These are phyloP conservation scores for Calephelis virginiensis DNA, from an alignment of 1,140 invertebrate genomes.

Conservation along the genomic window DNA sequence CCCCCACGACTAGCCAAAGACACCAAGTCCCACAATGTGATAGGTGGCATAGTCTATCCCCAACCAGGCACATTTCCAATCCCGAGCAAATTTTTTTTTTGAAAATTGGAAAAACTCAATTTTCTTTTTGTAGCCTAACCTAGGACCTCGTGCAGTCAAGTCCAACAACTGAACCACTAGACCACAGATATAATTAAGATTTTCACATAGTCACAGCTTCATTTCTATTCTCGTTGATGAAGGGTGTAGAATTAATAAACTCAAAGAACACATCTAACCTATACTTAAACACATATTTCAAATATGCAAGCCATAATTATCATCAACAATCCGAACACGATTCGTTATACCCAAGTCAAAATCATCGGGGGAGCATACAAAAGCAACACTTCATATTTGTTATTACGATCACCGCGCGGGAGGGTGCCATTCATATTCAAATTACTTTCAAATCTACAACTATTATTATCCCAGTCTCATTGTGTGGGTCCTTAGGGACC, in stretches of 20 bases:
- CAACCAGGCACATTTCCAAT: no score
- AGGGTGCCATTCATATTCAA: conserved; percentile 76
- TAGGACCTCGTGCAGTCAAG: no score
- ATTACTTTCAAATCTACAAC: conserved; percentile 76
- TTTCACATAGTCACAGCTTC: no score
- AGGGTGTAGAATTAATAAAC: conserved; percentile 7
- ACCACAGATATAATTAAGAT: no score
- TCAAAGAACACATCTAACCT: conserved; percentile 29
- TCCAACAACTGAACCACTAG: no score
- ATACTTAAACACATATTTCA: conserved; percentile 32
- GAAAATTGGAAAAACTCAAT: no score
- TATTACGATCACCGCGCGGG: conserved; percentile 69
- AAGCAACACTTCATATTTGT: conserved; percentile 75
- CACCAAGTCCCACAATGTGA: no score
- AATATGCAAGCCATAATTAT: conserved; percentile 53
- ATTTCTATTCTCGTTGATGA: neutral
- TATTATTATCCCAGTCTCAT: conserved; percentile 72
- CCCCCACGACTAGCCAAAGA: no score
- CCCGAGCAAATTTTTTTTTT: no score
- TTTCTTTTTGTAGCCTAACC: no score
- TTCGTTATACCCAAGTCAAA: conserved; percentile 69
- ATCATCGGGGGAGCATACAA: conserved; percentile 63
- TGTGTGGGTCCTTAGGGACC: conserved; percentile 70
- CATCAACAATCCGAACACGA: conserved; percentile 54
- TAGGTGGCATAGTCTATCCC: no score